phyloP scores from a whole-genome alignment of 1,140 invertebrate species.

The Drosophila kepulauana region DNA sequence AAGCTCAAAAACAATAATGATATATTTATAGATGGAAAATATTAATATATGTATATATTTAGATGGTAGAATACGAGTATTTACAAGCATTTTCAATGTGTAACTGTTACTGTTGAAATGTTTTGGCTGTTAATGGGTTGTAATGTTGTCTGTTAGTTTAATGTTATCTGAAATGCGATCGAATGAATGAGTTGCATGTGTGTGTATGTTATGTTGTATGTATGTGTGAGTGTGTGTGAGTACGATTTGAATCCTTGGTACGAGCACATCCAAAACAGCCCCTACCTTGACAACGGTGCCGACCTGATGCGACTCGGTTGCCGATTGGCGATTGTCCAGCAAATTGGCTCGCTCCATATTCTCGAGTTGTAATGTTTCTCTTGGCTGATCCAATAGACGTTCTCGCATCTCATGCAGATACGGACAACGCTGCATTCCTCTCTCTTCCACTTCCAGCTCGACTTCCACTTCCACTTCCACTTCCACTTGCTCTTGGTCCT shows the following conservation, averaged over 20 bases:
- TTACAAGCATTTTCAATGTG: slow-evolving; percentile 52
- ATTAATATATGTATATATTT: slow-evolving; percentile 8
- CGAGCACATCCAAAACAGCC: slow-evolving; percentile 77
- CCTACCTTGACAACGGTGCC: slow-evolving; percentile 94
- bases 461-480: slow-evolving; percentile 19
- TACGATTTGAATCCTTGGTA: slow-evolving; percentile 69
- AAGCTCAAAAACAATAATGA: slow-evolving; percentile 50
- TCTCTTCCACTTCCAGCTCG: slow-evolving; percentile 37
- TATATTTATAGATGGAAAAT: slow-evolving; percentile 11
- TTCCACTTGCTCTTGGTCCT: slow-evolving; percentile 23
- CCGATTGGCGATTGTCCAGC: slow-evolving; percentile 88
- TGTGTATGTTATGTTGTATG: not conserved
- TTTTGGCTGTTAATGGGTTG: not conserved
- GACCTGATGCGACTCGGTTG: slow-evolving; percentile 88
- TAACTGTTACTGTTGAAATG: not conserved
- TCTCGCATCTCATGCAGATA: slow-evolving; percentile 96
- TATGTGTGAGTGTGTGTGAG: slow-evolving; percentile 14
- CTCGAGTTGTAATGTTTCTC: slow-evolving; percentile 86
- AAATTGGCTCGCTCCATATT: slow-evolving; percentile 85
- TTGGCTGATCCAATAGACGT: slow-evolving; percentile 89
- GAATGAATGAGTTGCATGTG: no score
- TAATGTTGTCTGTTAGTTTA: not conserved
- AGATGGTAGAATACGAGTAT: slow-evolving; percentile 45
- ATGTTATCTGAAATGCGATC: not conserved
- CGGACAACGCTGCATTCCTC: slow-evolving; percentile 93